Conservation (phyloP, 2,113 vertebrate species). For the Rostratula benghalensis region DNA sequence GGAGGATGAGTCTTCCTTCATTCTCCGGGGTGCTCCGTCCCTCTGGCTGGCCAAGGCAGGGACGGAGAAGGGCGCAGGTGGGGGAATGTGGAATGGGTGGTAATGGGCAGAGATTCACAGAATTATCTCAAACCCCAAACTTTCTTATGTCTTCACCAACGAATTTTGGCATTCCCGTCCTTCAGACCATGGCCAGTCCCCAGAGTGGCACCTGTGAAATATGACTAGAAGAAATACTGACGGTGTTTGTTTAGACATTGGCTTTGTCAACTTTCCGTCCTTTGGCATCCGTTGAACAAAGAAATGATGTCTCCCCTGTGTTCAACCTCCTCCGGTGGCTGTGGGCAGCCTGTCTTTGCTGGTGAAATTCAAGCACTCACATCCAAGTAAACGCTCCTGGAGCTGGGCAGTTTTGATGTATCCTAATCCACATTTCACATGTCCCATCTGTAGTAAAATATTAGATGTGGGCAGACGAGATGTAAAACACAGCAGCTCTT, state of each 20-base stretch:
- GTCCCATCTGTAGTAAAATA: neutral
- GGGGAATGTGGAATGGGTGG: neutral
- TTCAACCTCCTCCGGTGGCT: neutral
- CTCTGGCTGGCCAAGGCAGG: neutral
- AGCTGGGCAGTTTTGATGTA: neutral
- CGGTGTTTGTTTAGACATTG: neutral
- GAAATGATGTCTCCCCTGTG: neutral
- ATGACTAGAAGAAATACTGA: neutral
- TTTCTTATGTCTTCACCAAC: neutral
- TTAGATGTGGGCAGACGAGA: neutral
- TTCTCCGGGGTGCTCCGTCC: neutral
- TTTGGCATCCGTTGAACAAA: neutral
- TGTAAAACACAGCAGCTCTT: neutral
- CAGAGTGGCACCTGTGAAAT: neutral
- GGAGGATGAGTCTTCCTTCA: neutral
- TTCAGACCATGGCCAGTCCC: neutral
- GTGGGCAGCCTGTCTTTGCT: neutral
- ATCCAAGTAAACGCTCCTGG: neutral
- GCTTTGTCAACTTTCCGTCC: neutral
- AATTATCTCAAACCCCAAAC: neutral
- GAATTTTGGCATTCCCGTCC: neutral
- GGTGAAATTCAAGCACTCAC: neutral
- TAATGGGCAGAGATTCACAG: neutral
- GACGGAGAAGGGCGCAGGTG: neutral
- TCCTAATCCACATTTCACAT: neutral